phyloP scores from a whole-genome alignment of 2,113 vertebrate genomes.

The Heterotilapia buettikoferi region DNA sequence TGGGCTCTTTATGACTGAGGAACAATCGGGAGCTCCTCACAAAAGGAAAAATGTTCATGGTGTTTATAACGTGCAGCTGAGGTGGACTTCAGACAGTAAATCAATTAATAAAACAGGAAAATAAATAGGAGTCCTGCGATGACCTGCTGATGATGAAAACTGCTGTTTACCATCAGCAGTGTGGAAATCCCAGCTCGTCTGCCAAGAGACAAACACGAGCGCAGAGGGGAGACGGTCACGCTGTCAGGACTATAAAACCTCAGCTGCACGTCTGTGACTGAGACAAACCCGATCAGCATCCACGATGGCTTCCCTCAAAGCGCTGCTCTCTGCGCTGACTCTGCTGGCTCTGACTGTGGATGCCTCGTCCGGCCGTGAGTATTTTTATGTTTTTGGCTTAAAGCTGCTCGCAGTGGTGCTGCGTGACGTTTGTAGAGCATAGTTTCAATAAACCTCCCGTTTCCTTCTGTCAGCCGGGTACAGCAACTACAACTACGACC shows the following conservation, averaged over 20 bases:
- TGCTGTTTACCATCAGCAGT: neutral
- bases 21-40: neutral
- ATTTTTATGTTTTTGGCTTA: neutral
- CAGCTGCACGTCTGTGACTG: neutral
- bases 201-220: neutral
- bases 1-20: neutral
- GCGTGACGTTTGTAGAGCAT: neutral
- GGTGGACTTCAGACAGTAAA: neutral
- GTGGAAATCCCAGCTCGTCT: neutral
- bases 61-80: neutral
- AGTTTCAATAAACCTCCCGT: rapidly evolving
- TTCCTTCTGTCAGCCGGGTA: neutral
- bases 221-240: neutral
- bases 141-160: neutral
- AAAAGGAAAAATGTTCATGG: neutral
- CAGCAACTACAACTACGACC: neutral
- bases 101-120: neutral
- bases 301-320: neutral
- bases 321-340: neutral
- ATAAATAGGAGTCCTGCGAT: neutral
- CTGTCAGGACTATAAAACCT: neutral
- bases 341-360: neutral
- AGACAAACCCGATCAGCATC: neutral
- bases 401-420: neutral
- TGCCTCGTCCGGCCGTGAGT: neutral